Evolutionary conservation across 2,797 vertebrate genomes (phyloP).

Genomic region (Acipenser ruthenus): DNA sequence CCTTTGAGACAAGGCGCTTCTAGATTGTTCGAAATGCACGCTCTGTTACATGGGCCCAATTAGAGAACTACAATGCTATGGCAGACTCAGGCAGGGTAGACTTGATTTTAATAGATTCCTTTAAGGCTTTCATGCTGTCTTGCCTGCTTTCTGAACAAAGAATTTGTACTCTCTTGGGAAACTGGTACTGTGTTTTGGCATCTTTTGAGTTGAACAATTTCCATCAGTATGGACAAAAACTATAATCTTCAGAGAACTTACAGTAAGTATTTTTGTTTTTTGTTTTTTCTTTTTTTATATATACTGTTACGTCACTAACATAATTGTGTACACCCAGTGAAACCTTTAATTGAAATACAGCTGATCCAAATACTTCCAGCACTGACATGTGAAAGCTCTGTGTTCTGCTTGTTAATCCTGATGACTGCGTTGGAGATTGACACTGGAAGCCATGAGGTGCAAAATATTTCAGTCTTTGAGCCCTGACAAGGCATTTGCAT

Average conservation of each 20-base stretch:
- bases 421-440: too few species aligned
- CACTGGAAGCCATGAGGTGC: too few species aligned
- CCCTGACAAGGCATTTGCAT: not conserved
- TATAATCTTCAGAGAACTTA: not conserved
- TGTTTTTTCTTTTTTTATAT: not conserved
- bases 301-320: too few species aligned
- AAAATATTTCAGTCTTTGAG: not conserved
- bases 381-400: not conserved
- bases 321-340: too few species aligned
- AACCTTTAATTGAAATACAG: not conserved
- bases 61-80: not conserved
- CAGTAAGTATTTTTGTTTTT: not conserved
- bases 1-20: conserved; percentile 2
- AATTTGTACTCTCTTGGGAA: not conserved
- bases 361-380: not conserved
- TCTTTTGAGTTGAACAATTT: conserved; percentile 1
- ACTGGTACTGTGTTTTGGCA: not conserved
- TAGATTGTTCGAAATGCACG: not conserved
- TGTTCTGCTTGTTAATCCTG: not conserved
- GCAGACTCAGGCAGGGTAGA: conserved; percentile 1
- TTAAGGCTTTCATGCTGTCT: not conserved
- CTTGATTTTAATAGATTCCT: conserved; percentile 9
- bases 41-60: not conserved
- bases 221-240: conserved; percentile 1
- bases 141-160: not conserved